Conservation (phyloP, 2,797 vertebrate genomes). For the Momotus momota region DNA sequence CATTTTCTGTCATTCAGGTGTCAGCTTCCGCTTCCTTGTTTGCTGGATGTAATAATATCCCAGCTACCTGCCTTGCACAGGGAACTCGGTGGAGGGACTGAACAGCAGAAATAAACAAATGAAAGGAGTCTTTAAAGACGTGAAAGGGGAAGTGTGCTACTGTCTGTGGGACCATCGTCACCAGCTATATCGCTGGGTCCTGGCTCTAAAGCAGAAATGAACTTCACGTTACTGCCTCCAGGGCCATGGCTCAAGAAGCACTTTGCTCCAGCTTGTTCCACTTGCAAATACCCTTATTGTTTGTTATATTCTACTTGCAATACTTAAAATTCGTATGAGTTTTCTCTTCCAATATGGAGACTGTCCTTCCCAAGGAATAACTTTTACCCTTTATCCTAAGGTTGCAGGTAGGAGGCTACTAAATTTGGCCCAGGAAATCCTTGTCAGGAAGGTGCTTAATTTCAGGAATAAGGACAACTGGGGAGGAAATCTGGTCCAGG, state of each 20-base stretch:
- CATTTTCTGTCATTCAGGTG: conserved; percentile 1
- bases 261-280: background rate
- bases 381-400: background rate
- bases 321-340: rapidly evolving
- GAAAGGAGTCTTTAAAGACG: conserved; percentile 32
- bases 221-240: background rate
- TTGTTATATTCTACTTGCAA: rapidly evolving
- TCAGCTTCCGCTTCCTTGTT: conserved; percentile 29
- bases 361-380: background rate
- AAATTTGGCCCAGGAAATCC: background rate
- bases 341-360: background rate
- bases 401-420: background rate
- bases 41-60: background rate
- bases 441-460: background rate
- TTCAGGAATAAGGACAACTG: background rate
- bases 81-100: background rate
- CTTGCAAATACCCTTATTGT: background rate
- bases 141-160: conserved; percentile 7
- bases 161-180: background rate
- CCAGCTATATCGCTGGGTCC: background rate
- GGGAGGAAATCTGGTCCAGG: background rate
- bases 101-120: conserved; percentile 48
- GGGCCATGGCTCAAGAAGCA: background rate
- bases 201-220: background rate
- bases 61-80: background rate